Percentiles rank a stretch among this genome's conserved stretches.
phyloP scores from a whole-genome alignment of 2,113 vertebrate species.

The Periophthalmodon schlosseri region DNA sequence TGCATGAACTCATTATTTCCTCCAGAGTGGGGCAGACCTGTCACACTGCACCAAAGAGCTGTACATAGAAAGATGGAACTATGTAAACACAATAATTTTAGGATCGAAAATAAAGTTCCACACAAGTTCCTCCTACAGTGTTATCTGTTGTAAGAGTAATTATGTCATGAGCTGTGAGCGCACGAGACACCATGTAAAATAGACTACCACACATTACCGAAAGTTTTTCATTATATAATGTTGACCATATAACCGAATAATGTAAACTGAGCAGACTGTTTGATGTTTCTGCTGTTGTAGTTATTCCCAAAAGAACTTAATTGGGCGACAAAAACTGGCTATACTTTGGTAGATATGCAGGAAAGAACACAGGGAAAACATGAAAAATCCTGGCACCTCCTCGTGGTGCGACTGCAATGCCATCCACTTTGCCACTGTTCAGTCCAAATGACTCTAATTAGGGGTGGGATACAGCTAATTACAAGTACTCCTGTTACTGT shows the following conservation, averaged over 20 bases:
- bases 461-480: too few species aligned
- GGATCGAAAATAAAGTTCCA: constrained; percentile 20
- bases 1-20: constrained; percentile 48
- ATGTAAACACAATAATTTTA: not conserved
- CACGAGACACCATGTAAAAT: too few species aligned
- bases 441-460: too few species aligned
- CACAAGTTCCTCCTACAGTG: not conserved
- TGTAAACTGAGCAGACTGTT: not conserved
- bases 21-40: constrained; percentile 27
- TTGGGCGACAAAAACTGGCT: not conserved
- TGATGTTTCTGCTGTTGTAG: too few species aligned
- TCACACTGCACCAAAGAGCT: constrained; percentile 13
- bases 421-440: too few species aligned
- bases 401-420: too few species aligned
- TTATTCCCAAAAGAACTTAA: too few species aligned
- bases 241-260: not conserved
- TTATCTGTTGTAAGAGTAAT: too few species aligned
- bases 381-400: too few species aligned
- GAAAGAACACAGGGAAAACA: not conserved
- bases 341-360: not conserved
- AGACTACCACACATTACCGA: too few species aligned
- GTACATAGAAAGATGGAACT: not conserved
- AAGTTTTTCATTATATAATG: not conserved
- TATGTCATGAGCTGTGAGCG: too few species aligned
- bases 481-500: too few species aligned